Evolutionary conservation across 1,140 invertebrate genomes (phyloP).

Genomic region (Maniola jurtina): DNA sequence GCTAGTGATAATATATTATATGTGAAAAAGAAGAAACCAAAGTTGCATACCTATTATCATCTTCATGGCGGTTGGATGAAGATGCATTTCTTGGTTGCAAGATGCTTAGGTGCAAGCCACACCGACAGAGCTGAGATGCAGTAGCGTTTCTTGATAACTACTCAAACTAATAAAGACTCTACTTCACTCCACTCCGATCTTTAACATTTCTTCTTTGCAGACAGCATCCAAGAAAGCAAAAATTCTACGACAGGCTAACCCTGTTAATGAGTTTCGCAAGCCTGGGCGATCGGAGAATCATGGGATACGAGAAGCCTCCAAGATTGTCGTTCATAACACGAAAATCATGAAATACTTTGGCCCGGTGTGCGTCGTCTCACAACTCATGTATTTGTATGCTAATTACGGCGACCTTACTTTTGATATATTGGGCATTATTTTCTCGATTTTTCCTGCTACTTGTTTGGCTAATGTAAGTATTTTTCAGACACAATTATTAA

Average conservation of each 20-base stretch:
- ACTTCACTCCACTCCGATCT: background rate
- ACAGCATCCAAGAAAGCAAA: slow-evolving; percentile 32
- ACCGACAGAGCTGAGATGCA: background rate
- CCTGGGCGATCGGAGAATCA: slow-evolving; percentile 23
- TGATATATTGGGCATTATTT: slow-evolving; percentile 34
- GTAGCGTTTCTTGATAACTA: no score
- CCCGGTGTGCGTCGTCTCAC: slow-evolving; percentile 25
- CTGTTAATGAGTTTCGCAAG: slow-evolving; percentile 20
- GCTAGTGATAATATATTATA: no score
- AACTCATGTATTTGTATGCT: slow-evolving; percentile 32
- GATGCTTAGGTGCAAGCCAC: no score
- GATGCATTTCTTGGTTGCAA: no score
- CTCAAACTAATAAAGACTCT: no score
- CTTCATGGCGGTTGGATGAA: no score
- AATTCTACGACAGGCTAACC: slow-evolving; percentile 33
- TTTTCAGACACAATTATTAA: no score
- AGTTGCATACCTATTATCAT: no score
- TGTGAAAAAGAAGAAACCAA: no score
- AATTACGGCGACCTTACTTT: slow-evolving; percentile 33
- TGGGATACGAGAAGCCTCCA: slow-evolving; percentile 29
- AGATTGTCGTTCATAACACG: slow-evolving; percentile 22
- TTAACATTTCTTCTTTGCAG: slow-evolving; percentile 27
- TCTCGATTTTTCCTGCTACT: slow-evolving; percentile 37
- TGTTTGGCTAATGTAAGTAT: slow-evolving; percentile 34
- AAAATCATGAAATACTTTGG: slow-evolving; percentile 17